These are phyloP conservation scores for Habroteleia sp. DNA, from an alignment of 2,888 invertebrate species.

Conservation along the genomic window DNA sequence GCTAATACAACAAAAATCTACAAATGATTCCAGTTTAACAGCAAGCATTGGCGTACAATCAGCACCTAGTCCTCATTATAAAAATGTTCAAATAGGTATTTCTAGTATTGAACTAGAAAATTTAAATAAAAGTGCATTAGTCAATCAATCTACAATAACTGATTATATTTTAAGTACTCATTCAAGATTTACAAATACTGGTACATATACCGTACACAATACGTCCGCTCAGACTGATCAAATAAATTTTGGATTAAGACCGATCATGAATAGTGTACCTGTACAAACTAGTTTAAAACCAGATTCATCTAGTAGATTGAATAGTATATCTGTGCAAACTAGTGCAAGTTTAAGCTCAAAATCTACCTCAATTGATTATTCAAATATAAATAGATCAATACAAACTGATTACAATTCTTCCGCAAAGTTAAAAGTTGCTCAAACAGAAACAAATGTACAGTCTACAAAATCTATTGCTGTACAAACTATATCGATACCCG, in stretches of 20 bases:
- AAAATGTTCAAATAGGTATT: conserved; percentile 21
- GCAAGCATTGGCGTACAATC: conserved; percentile 12
- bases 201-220: too few species aligned
- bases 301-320: not conserved
- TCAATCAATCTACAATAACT: conserved; percentile 6
- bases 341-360: not conserved
- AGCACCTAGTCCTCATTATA: not conserved
- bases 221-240: not conserved
- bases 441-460: too few species aligned
- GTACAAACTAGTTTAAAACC: conserved; percentile 2
- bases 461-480: too few species aligned
- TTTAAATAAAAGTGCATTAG: conserved; percentile 3
- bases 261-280: not conserved
- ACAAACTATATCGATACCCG: too few species aligned
- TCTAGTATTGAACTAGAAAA: not conserved
- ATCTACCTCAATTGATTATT: not conserved
- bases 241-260: too few species aligned
- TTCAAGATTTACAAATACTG: too few species aligned
- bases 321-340: conserved; percentile 6
- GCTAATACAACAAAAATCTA: conserved; percentile 14
- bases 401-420: too few species aligned
- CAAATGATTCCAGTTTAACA: conserved; percentile 3
- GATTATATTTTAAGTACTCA: too few species aligned
- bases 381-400: too few species aligned
- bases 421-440: too few species aligned